phyloP scores from a whole-genome alignment of 2,888 invertebrate genomes.

The Pterostichus niger region DNA sequence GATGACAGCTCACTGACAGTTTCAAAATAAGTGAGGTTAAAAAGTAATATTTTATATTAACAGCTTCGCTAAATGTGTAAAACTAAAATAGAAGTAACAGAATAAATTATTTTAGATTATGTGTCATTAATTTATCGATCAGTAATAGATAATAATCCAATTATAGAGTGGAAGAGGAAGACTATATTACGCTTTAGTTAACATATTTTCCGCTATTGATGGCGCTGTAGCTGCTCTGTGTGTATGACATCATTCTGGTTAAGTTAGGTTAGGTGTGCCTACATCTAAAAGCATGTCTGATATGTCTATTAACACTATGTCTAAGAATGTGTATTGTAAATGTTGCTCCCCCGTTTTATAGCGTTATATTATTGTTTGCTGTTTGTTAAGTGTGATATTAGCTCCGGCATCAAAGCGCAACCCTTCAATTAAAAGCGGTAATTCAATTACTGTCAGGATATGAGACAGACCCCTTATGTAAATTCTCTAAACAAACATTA shows the following conservation, averaged over 20 bases:
- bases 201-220: no score
- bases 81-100: no score
- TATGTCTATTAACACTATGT: slow-evolving; percentile 59
- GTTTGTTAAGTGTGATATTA: slow-evolving; percentile 31
- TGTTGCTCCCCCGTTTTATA: slow-evolving; percentile 8
- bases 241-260: not conserved
- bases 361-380: slow-evolving; percentile 2
- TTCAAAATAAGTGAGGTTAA: no score
- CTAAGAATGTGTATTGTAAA: slow-evolving; percentile 51
- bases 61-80: no score
- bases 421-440: slow-evolving; percentile 50
- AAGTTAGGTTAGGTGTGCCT: slow-evolving; percentile 13
- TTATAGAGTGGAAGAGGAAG: no score
- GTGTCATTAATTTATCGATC: no score
- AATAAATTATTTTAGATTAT: no score
- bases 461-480: not conserved
- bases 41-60: no score
- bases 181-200: no score
- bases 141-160: no score
- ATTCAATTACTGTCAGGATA: slow-evolving; percentile 10
- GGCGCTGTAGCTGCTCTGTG: no score
- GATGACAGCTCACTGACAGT: no score
- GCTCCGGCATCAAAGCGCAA: slow-evolving; percentile 27
- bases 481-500: slow-evolving; percentile 9
- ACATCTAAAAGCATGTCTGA: slow-evolving; percentile 56